Percentiles rank a stretch among this genome's conserved stretches.
These are phyloP conservation scores for Odontamblyopus rebecca DNA, from an alignment of 2,797 vertebrate species.

Conservation along the genomic window DNA sequence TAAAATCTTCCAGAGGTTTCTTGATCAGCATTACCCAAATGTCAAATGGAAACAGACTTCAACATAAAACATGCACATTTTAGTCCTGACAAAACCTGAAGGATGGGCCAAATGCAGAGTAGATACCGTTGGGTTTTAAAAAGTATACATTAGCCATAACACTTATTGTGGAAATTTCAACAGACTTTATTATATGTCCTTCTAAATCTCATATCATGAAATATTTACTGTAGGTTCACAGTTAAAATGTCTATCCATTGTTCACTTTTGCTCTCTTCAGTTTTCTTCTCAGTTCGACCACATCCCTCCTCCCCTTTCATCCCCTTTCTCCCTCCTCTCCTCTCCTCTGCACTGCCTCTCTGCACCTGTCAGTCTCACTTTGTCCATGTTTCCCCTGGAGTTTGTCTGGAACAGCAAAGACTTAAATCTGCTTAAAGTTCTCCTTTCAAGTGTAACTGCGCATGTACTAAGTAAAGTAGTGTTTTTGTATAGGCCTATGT, in stretches of 20 bases:
- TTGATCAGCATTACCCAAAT: neutral
- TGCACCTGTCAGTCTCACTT: conserved; percentile 48
- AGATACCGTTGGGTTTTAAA: no score
- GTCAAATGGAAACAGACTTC: no score
- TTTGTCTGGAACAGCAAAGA: conserved; percentile 18
- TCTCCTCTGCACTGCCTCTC: conserved; percentile 36
- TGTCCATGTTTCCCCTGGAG: conserved; percentile 25
- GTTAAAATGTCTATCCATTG: conserved; percentile 40
- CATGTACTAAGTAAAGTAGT: neutral
- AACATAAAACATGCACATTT: neutral
- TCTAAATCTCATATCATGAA: neutral
- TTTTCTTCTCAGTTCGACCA: conserved; percentile 50
- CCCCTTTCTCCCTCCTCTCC: neutral
- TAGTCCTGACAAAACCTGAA: no score
- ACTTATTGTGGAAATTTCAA: no score
- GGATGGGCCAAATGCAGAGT: no score
- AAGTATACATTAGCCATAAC: no score
- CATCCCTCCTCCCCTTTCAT: conserved; percentile 30
- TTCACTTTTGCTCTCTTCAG: conserved; percentile 47
- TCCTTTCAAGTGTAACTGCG: neutral
- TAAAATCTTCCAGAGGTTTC: no score
- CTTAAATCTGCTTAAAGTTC: neutral
- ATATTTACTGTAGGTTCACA: neutral
- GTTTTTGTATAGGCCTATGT: no score
- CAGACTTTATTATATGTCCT: neutral